A percentile compares a stretch with the other conserved stretches of the same genome.
Evolutionary conservation across 35 echinoderm and acorn worm genomes (phyloP).

Genomic region (Diadema setosum): DNA sequence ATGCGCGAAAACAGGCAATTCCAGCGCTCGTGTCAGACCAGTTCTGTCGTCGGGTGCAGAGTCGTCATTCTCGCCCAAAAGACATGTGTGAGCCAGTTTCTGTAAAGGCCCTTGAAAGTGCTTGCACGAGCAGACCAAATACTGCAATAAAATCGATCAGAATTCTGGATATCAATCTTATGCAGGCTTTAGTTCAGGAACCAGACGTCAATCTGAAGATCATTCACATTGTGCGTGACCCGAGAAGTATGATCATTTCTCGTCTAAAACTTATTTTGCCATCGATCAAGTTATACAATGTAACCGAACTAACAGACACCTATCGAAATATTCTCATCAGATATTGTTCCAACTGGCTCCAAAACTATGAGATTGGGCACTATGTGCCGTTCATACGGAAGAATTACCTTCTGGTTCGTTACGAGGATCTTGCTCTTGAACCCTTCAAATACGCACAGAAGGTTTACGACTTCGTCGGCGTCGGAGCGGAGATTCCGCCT

Average conservation of each 20-base stretch:
- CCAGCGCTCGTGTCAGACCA: not conserved
- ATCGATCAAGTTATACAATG: conserved; percentile 14
- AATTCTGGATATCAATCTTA: conserved; percentile 47
- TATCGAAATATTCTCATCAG: conserved; percentile 41
- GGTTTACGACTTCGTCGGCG: conserved; percentile 24
- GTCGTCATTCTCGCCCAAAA: not conserved
- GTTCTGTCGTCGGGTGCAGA: not conserved
- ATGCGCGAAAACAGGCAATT: not conserved
- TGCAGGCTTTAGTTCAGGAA: conserved; percentile 33
- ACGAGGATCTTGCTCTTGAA: conserved; percentile 51
- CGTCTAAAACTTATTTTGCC: conserved; percentile 31
- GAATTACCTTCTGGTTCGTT: conserved; percentile 55
- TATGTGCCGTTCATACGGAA: conserved; percentile 17
- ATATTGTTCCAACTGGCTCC: conserved; percentile 54
- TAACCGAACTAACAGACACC: conserved; percentile 28
- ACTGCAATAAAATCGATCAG: conserved; percentile 42
- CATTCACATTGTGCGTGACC: conserved; percentile 58
- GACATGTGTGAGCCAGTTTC: not conserved
- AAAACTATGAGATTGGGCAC: conserved; percentile 53
- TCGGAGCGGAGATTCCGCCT: conserved; percentile 29
- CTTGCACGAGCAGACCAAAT: not conserved
- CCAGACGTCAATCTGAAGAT: conserved; percentile 32
- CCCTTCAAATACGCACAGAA: not conserved
- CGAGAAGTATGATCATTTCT: conserved; percentile 54
- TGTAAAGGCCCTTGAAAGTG: not conserved